Percentiles rank a stretch among this genome's conserved stretches.
phyloP scores from a whole-genome alignment of 1,140 invertebrate species.

The Drosophila obscura region DNA sequence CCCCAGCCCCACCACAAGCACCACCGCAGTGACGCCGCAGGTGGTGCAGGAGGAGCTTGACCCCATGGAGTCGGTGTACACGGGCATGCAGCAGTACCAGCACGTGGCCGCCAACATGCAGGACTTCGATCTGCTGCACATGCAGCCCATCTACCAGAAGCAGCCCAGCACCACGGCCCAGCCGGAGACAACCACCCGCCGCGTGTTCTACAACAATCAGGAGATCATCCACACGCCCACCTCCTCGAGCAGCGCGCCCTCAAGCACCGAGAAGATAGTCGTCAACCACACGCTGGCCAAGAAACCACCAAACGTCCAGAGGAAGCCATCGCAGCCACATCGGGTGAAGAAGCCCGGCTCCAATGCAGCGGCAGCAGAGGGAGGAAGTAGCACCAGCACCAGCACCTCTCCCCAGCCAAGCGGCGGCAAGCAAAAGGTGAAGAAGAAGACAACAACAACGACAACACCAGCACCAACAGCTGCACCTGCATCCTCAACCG shows the following conservation, averaged over 20 bases:
- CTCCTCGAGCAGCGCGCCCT: constrained; percentile 23
- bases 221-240: constrained; percentile 68
- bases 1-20: constrained; percentile 35
- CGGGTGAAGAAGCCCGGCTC: constrained; percentile 64
- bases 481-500: constrained; percentile 35
- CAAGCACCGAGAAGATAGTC: constrained; percentile 39
- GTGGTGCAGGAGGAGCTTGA: constrained; percentile 79
- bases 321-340: constrained; percentile 64
- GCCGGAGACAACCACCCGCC: constrained; percentile 66
- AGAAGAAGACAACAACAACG: constrained; percentile 64
- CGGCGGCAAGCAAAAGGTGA: constrained; percentile 65
- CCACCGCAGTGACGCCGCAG: constrained; percentile 70
- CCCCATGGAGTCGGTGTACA: constrained; percentile 76
- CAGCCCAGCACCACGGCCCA: constrained; percentile 48
- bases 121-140: constrained; percentile 68
- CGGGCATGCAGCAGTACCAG: constrained; percentile 80
- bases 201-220: constrained; percentile 77
- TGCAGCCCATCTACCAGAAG: constrained; percentile 79
- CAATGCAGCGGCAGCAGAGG: constrained; percentile 22
- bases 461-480: constrained; percentile 47
- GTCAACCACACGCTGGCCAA: constrained; percentile 57
- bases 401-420: constrained; percentile 23
- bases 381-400: constrained; percentile 10
- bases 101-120: constrained; percentile 67
- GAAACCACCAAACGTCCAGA: constrained; percentile 54